Percentiles rank a stretch among this genome's conserved stretches.
phyloP scores from a whole-genome alignment of 2,113 vertebrate species.

The Stigmatopora argus region DNA sequence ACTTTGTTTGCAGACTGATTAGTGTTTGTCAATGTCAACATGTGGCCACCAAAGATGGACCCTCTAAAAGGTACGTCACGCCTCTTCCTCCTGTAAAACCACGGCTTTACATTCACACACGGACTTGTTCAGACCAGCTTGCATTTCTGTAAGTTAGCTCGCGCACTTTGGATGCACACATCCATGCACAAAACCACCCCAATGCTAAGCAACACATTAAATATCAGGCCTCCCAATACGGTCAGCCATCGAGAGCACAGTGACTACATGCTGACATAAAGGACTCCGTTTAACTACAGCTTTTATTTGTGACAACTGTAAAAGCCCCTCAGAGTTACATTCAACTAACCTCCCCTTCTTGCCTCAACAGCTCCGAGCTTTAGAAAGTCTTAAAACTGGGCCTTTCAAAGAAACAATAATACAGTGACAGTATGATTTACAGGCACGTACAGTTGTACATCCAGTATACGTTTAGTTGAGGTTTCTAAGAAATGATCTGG shows the following conservation, averaged over 20 bases:
- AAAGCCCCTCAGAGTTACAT: constrained; percentile 42
- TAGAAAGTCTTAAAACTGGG: not conserved
- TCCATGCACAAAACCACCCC: constrained; percentile 18
- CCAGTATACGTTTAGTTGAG: not conserved
- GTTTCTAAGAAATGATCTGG: not conserved
- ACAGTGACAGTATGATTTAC: constrained; percentile 21
- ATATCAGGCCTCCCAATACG: constrained; percentile 28
- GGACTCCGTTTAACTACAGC: constrained; percentile 33
- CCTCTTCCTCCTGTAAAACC: constrained; percentile 59
- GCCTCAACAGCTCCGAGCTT: constrained; percentile 43
- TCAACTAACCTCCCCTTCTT: constrained; percentile 46
- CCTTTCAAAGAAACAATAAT: not conserved
- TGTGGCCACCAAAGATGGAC: constrained; percentile 61
- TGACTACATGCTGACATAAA: constrained; percentile 17
- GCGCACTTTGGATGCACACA: constrained; percentile 22
- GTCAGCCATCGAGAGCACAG: constrained; percentile 33
- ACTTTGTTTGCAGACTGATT: constrained; percentile 72
- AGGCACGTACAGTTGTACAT: not conserved
- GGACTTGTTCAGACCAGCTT: constrained; percentile 66
- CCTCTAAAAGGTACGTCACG: constrained; percentile 49
- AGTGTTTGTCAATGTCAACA: constrained; percentile 73
- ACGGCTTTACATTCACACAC: constrained; percentile 48
- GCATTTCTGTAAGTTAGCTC: constrained; percentile 24
- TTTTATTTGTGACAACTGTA: constrained; percentile 19
- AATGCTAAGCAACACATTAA: constrained; percentile 27